Base-by-base conservation (phyloP, 2,888 invertebrate genomes). In the Girardia tigrina region DNA sequence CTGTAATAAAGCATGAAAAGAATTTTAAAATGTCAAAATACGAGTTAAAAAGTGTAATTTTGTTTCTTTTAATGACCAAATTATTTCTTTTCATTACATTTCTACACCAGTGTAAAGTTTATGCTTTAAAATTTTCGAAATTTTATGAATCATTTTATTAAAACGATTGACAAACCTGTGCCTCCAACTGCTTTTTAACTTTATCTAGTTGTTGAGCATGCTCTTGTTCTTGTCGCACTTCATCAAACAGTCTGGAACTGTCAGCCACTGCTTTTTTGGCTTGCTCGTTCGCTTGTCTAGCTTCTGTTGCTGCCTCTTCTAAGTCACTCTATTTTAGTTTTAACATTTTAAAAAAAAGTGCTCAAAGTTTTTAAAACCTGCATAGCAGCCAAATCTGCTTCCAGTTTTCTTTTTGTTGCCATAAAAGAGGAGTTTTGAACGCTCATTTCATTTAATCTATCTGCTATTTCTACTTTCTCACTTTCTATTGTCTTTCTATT, bases 381-480 rank as follows among this genome's bases (percentile, higher is more conserved):
- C 86, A 97, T 90, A 81, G 97, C 94, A 87, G 94, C 93, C 85
- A 98, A 88, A 87, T 97, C 95, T 83, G 92, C 91, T 86, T 98
- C 97, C 86, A 98, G 89, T 89, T 98, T 97, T 89, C 97, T 92
- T 91, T 97, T 98, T 88, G 94, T 91, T 82, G 92, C 92, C 78
- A 91, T 90, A 83, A 95, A 89, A 82, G 94, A 93, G 79, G 91
- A 90, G 85, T 90, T 91, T 86, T 94, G 92, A 81, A 93, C 92
- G 82, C 91, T 89, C 80, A 97, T 88, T 86, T 98, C 98, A 87
- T 95, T 95, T 85, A 94, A 90, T 86, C 94, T 92, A 87, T 98
- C 98, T 86, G 94, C 93, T 82, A 95, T 92, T 86, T 99, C 98
- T 81, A 91, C 90, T 84, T 94, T 88, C 87, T 98, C 97, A 85